Conservation (phyloP, 2,888 invertebrate species). For the Limnephilus rhombicus region DNA sequence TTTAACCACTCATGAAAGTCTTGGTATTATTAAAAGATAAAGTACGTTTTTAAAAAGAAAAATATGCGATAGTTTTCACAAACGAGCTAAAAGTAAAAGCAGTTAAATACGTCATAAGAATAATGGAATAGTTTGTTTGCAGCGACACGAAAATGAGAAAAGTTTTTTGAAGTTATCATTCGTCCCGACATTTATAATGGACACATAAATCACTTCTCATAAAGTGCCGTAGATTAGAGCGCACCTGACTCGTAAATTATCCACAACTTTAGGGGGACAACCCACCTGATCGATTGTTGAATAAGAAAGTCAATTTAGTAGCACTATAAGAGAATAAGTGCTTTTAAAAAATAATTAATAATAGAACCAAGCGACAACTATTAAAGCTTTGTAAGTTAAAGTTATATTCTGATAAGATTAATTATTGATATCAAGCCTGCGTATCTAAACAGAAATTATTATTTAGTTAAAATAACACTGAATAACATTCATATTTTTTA, state of each 20-base stretch:
- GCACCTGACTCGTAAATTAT: slow-evolving; percentile 29
- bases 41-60: not conserved
- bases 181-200: slow-evolving; percentile 45
- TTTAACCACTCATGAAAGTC: not conserved
- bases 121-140: slow-evolving; percentile 39
- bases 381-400: no score
- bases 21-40: not conserved
- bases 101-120: slow-evolving; percentile 26
- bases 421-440: no score
- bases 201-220: slow-evolving; percentile 44
- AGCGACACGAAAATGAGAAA: slow-evolving; percentile 45
- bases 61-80: not conserved
- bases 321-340: not conserved
- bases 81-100: not conserved
- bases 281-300: not conserved
- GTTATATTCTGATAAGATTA: no score
- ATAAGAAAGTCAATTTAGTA: not conserved
- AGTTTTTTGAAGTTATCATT: slow-evolving; percentile 41
- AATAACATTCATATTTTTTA: no score
- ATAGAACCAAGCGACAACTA: no score
- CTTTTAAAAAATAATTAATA: not conserved
- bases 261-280: not conserved
- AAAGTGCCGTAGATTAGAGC: slow-evolving; percentile 7
- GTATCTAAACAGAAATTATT: no score
- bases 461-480: no score